Base-by-base conservation (phyloP, 1,140 invertebrate genomes). In the Calliphora vicina region DNA sequence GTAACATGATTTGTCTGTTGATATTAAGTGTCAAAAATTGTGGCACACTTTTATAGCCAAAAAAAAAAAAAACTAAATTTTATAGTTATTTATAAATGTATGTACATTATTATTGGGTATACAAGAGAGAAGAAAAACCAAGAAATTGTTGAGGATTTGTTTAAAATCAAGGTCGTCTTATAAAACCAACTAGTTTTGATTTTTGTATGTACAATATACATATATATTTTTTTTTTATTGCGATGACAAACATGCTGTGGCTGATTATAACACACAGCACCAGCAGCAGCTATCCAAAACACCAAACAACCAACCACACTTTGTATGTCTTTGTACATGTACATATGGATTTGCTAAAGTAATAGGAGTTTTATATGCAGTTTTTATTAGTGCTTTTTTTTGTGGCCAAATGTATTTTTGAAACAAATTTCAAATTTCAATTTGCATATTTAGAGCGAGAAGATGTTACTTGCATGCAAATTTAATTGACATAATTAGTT, bases 131-230 rank as follows among this genome's bases (percentile, higher is more conserved):
- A 76, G 73, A 17, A 76, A 78, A 78, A 43, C 74, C 20, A 43
- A 42, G 74, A 78, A 78, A 78, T 78, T 78, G 74, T 43, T 78
- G 74, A 78, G 74, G 74, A 78, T 78, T 78, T 78, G 42, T 78
- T 43, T 78, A 78, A 78, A 78, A 78, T 78, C 74, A 78, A 78
- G 74, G 74, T 78, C 74, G 74, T 78, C 74, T 78, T 78, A 78
- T 78, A 78, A 78, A 78, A 78, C 35, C 74, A 78, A 78, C 74
- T 78, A 43, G 74, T 78, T 78, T 78, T 26, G 1, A 25, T 74
- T 73, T 25, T 74, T 35, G 72, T 29, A 17, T 29, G n/a, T n/a
- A n/a, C n/a, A n/a, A n/a, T n/a, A n/a, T n/a, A n/a, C n/a, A n/a
- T n/a, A n/a, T n/a, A n/a, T n/a, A n/a, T n/a, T n/a, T 2, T 35